Evolutionary conservation across 2,888 invertebrate species (phyloP).

Genomic region (Hofmannophila pseudospretella): DNA sequence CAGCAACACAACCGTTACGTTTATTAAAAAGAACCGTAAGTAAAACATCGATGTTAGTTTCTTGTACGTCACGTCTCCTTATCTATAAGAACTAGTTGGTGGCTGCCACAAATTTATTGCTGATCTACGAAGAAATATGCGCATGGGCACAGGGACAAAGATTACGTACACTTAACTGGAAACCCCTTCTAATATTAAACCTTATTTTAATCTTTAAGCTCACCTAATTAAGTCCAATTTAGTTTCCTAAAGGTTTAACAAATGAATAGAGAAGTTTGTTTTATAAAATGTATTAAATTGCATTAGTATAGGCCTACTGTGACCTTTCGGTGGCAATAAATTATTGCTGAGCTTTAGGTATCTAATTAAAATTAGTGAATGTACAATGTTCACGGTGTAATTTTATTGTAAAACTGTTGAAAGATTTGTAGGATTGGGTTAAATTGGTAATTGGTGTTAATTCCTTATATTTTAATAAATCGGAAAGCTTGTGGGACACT

Average conservation of each 20-base stretch:
- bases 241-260: too few species aligned
- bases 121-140: slow-evolving; percentile 30
- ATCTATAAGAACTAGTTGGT: too few species aligned
- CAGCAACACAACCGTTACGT: too few species aligned
- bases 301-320: slow-evolving; percentile 28
- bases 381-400: too few species aligned
- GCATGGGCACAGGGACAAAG: slow-evolving; percentile 24
- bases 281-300: slow-evolving; percentile 18
- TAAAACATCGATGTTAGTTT: too few species aligned
- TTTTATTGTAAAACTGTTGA: not conserved
- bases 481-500: too few species aligned
- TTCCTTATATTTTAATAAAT: not conserved
- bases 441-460: not conserved
- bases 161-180: not conserved
- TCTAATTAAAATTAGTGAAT: slow-evolving; percentile 25
- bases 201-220: not conserved
- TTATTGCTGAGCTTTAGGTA: slow-evolving; percentile 20
- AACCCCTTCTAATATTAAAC: not conserved
- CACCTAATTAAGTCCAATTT: too few species aligned
- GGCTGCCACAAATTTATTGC: slow-evolving; percentile 35
- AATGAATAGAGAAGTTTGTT: slow-evolving; percentile 2
- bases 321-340: slow-evolving; percentile 31
- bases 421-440: not conserved
- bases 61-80: too few species aligned
- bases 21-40: too few species aligned